Evolutionary conservation across 2,888 invertebrate species (phyloP), one percentile per base, ranked within the genome.

Genomic region (Tipula lateralis): DNA sequence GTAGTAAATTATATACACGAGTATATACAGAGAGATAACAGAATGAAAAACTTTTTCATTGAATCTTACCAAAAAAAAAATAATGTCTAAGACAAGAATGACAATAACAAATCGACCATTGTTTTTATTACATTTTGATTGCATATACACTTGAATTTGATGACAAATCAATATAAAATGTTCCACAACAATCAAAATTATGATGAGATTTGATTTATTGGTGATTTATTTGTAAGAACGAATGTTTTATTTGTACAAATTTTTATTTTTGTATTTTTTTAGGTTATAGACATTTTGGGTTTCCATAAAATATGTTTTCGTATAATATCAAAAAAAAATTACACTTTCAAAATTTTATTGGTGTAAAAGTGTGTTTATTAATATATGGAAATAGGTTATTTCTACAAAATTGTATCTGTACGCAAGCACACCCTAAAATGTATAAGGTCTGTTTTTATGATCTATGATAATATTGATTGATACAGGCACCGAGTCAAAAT

Each of bases 81-180:
- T 16, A 66, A 24, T 66, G 24, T 66, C 66, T 66, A 44, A 66
- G 24, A 66, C 44, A 3, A 44, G 44, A 44, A 44, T 24, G 24
- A 24, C 66, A 66, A 66, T 66, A 66, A 66, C 66, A 66, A 66
- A 66, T 66, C 24, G 66, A 24, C 24, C 66, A 66, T 66, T 66
- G 66, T 66, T 66, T 66, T 66, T 66, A 66, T 66, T 66, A 66
- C 66, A 24, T 66, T 66, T 66, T 66, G 66, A 66, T 66, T 66
- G 66, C 66, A 66, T 66, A 66, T 66, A 66, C 66, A 66, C 66
- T 66, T 66, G 24, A 24, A 66, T 66, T 66, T 66, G 66, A 66
- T 66, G 66, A 66, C 66, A 66, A 66, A 66, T 66, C 66, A 66
- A 66, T 66, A 66, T 7, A 66, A 66, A 24, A 66, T 66, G 66